Conservation (phyloP, 2,797 vertebrate genomes). For the Vireo griseus region DNA sequence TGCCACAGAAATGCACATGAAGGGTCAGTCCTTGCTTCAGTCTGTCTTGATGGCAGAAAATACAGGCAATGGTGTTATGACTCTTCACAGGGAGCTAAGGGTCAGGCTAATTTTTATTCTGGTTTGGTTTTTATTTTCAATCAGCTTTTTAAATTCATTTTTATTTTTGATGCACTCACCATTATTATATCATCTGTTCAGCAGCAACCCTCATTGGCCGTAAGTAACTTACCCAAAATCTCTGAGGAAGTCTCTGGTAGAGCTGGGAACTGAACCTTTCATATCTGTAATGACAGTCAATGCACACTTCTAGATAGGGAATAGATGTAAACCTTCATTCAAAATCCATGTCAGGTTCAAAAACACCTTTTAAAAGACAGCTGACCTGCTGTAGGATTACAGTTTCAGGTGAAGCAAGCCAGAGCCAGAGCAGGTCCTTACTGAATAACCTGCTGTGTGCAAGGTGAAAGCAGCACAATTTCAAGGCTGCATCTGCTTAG, state of each 20-base stretch:
- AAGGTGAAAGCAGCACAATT: constrained; percentile 48
- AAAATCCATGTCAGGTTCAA: constrained; percentile 46
- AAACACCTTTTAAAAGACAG: constrained; percentile 30
- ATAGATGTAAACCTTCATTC: constrained; percentile 31
- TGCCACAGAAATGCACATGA: not conserved
- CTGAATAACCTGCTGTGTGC: constrained; percentile 26
- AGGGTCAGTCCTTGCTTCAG: not conserved
- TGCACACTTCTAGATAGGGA: not conserved
- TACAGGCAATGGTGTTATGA: not conserved
- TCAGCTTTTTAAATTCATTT: not conserved
- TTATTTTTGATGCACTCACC: not conserved
- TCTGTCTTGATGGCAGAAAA: not conserved
- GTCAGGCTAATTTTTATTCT: not conserved
- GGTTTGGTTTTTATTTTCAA: not conserved
- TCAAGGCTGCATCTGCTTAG: not conserved
- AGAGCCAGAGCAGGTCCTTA: constrained; percentile 33
- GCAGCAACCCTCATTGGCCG: not conserved
- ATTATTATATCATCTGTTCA: not conserved
- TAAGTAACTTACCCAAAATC: not conserved
- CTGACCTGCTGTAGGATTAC: constrained; percentile 16
- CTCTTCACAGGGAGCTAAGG: not conserved
- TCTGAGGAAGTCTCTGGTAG: not conserved
- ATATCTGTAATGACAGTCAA: not conserved
- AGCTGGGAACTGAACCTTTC: not conserved
- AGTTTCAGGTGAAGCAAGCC: constrained; percentile 23